Evolutionary conservation across 2,888 invertebrate species (phyloP).

Genomic region (Cerastis rubricosa): DNA sequence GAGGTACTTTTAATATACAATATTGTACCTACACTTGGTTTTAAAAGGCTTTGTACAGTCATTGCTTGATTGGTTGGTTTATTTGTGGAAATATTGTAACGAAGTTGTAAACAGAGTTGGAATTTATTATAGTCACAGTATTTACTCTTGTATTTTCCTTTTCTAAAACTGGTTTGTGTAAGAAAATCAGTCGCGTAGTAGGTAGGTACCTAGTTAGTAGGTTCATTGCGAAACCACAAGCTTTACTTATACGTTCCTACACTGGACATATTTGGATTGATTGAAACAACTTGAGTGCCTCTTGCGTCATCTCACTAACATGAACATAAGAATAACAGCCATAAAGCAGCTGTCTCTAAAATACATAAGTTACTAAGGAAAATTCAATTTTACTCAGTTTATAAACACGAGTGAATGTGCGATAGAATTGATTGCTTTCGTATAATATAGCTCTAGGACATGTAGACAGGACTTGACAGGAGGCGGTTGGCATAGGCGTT

Average conservation of each 20-base stretch:
- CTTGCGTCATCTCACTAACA: slow-evolving; percentile 22
- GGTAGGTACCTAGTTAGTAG: no score
- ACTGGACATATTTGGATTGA: slow-evolving; percentile 11
- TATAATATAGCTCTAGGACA: slow-evolving; percentile 22
- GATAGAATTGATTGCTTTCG: slow-evolving; percentile 36
- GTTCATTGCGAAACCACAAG: neutral
- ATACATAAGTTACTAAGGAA: slow-evolving; percentile 20
- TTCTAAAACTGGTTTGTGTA: slow-evolving; percentile 36
- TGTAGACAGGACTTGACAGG: slow-evolving; percentile 14
- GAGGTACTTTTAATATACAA: slow-evolving; percentile 37
- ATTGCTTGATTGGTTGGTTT: slow-evolving; percentile 40
- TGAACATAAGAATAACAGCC: slow-evolving; percentile 11
- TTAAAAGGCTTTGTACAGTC: slow-evolving; percentile 34
- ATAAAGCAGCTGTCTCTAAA: slow-evolving; percentile 8
- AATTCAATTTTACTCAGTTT: slow-evolving; percentile 14
- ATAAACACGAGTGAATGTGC: neutral
- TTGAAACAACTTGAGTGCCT: slow-evolving; percentile 4
- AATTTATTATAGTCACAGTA: slow-evolving; percentile 28
- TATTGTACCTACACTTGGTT: slow-evolving; percentile 17
- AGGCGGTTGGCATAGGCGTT: slow-evolving; percentile 24
- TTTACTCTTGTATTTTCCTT: slow-evolving; percentile 29
- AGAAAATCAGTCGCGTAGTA: slow-evolving; percentile 10
- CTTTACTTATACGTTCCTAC: neutral
- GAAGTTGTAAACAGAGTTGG: slow-evolving; percentile 35
- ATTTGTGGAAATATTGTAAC: slow-evolving; percentile 40